A percentile compares a stretch with the other conserved stretches of the same genome.
These are phyloP conservation scores for Ibidorhyncha struthersii DNA, from an alignment of 2,113 vertebrate species.

Conservation along the genomic window DNA sequence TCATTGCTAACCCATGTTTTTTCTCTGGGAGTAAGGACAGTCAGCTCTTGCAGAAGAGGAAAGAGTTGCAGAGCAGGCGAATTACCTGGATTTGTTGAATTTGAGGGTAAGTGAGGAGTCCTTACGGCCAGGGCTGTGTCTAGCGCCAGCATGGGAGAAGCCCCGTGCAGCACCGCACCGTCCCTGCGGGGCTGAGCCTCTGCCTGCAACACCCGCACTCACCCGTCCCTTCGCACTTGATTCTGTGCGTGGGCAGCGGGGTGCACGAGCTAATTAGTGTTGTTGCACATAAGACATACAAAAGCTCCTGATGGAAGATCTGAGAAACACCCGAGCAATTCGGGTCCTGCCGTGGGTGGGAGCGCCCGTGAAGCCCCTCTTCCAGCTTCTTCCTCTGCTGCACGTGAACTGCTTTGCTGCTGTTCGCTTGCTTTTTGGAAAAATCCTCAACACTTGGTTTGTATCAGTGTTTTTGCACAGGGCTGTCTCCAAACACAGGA, in stretches of 20 bases:
- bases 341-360: too few species aligned
- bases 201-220: too few species aligned
- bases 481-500: neutral
- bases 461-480: rapidly evolving
- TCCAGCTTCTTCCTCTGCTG: neutral
- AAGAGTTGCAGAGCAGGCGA: neutral
- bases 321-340: neutral
- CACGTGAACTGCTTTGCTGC: rapidly evolving
- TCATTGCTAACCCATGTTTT: neutral
- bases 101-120: neutral
- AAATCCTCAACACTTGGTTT: neutral
- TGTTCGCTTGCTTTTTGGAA: too few species aligned
- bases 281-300: rapidly evolving
- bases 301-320: rapidly evolving
- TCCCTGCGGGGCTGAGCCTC: neutral
- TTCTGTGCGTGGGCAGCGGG: too few species aligned
- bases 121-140: neutral
- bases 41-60: neutral
- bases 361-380: neutral
- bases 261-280: too few species aligned
- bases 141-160: rapidly evolving
- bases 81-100: neutral
- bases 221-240: rapidly evolving
- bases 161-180: rapidly evolving
- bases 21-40: neutral